These are phyloP conservation scores for Lagodon rhomboides DNA, from an alignment of 2,797 vertebrate species.

Conservation along the genomic window DNA sequence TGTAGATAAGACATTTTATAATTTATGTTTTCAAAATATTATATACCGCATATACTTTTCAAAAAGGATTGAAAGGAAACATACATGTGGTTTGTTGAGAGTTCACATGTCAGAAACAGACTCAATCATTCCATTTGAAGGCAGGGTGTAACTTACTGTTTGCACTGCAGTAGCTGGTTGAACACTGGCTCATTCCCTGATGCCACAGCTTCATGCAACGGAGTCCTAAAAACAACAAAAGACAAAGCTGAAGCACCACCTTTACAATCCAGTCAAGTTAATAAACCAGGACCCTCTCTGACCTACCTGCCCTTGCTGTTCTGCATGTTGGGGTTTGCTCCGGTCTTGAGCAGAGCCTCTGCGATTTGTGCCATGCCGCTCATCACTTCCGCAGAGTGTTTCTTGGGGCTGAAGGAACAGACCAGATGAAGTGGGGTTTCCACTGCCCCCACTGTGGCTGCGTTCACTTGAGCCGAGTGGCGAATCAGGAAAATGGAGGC, in stretches of 20 bases:
- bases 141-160: slow-evolving; percentile 90
- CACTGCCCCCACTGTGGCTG: slow-evolving; percentile 92
- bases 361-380: slow-evolving; percentile 93
- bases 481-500: slow-evolving; percentile 96
- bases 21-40: not conserved
- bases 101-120: not conserved
- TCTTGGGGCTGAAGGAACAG: slow-evolving; percentile 94
- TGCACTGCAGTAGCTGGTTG: slow-evolving; percentile 95
- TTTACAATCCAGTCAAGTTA: not conserved
- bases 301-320: slow-evolving; percentile 94
- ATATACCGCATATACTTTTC: no score
- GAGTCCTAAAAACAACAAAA: slow-evolving; percentile 86
- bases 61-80: no score
- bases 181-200: slow-evolving; percentile 96
- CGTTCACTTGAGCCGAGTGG: slow-evolving; percentile 94
- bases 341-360: slow-evolving; percentile 92
- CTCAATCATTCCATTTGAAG: not conserved
- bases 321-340: slow-evolving; percentile 98
- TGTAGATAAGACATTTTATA: not conserved
- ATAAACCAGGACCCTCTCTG: not conserved
- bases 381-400: slow-evolving; percentile 91
- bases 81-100: not conserved
- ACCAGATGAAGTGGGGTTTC: slow-evolving; percentile 97
- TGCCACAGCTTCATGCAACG: slow-evolving; percentile 92
- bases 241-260: slow-evolving; percentile 11